phyloP scores from a whole-genome alignment of 2,888 invertebrate genomes.

The Prosapia bicincta region DNA sequence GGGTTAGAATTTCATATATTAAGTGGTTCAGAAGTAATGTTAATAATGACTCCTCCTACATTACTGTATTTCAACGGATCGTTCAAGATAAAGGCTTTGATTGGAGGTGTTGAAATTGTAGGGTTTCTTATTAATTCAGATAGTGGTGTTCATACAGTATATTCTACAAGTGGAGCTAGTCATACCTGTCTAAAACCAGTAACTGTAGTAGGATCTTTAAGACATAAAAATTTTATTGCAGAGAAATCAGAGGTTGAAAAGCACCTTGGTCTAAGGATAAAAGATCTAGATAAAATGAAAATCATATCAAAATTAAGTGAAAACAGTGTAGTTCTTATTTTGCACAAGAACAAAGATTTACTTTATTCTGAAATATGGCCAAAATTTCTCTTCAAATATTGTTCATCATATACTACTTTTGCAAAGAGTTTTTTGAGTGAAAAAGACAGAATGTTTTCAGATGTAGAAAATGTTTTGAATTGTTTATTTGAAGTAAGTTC shows the following conservation, averaged over 20 bases:
- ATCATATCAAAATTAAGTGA: neutral
- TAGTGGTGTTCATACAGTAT: slow-evolving; percentile 4
- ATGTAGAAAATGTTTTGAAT: slow-evolving; percentile 6
- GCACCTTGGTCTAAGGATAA: neutral
- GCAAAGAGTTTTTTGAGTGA: neutral
- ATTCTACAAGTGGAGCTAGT: slow-evolving; percentile 9
- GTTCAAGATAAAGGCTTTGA: slow-evolving; percentile 3
- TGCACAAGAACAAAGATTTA: slow-evolving; percentile 1
- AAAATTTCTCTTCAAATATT: slow-evolving; percentile 7
- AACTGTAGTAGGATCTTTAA: neutral
- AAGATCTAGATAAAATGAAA: neutral
- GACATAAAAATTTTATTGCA: neutral
- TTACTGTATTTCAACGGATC: slow-evolving; percentile 6
- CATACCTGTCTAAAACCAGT: slow-evolving; percentile 7
- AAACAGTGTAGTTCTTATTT: slow-evolving; percentile 1
- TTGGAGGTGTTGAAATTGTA: slow-evolving; percentile 13
- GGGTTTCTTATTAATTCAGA: slow-evolving; percentile 3
- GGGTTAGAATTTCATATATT: neutral
- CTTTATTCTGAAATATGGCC: slow-evolving; percentile 17
- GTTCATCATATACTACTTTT: slow-evolving; percentile 5
- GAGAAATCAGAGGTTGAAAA: neutral
- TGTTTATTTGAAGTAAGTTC: slow-evolving; percentile 18
- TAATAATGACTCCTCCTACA: neutral
- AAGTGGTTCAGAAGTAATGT: neutral
- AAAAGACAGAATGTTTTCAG: neutral